Evolutionary conservation across 2,113 vertebrate species (phyloP).

Genomic region (Ifrita kowaldi): DNA sequence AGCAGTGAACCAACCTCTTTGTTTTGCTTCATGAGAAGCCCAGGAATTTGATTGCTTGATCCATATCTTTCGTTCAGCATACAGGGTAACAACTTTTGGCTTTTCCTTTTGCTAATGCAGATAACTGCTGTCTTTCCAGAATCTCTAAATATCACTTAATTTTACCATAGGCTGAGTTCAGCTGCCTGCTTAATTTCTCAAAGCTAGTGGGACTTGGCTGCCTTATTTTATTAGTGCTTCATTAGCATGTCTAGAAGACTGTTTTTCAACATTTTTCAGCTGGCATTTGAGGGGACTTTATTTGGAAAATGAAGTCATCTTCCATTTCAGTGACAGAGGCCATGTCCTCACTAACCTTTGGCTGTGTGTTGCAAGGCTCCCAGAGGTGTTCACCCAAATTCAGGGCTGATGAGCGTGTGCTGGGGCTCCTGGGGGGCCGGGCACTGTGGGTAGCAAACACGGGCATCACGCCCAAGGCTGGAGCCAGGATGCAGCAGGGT

Average conservation of each 20-base stretch:
- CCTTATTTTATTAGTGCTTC: background rate
- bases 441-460: accelerated
- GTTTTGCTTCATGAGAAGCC: background rate
- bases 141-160: background rate
- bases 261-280: background rate
- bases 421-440: accelerated
- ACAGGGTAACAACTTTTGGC: background rate
- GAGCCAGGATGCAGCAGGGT: background rate
- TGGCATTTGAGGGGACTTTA: background rate
- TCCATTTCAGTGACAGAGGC: background rate
- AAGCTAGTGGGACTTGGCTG: background rate
- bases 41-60: background rate
- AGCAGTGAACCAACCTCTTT: background rate
- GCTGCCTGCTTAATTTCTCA: background rate
- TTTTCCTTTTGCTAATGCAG: background rate
- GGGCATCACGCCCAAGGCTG: accelerated
- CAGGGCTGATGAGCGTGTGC: accelerated
- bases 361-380: accelerated
- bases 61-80: background rate
- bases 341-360: background rate
- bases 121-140: background rate
- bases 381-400: background rate
- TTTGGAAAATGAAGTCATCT: background rate
- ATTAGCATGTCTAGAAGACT: background rate
- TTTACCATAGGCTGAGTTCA: background rate